Evolutionary conservation across 1,140 invertebrate genomes (phyloP), one percentile per base, ranked within the genome.

Genomic region (Ptiloglossa arizonensis): DNA sequence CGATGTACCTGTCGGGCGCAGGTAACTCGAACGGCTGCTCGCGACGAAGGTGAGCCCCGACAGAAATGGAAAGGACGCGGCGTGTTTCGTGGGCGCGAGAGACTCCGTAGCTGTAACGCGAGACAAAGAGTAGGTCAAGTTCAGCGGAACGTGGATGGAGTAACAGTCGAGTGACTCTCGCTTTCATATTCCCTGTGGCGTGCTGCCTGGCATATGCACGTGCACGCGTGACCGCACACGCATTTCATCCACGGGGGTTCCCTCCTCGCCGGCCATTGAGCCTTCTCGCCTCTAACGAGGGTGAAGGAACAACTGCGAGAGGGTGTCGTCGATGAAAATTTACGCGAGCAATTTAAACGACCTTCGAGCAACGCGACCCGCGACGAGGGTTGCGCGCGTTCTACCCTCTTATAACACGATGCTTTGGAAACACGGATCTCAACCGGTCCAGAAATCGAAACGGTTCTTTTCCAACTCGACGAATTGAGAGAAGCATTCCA

Each of bases 91-190:
- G 24, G 63, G 54, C 35, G 24, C 41, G 50, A 81, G 52, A 50
- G 64, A 46, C 46, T 46, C 48, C 48, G 44, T 6, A 41, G 27
- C 19, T 48, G 48, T 64, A 57, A 78, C 66, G 46, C 70, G 35
- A 44, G 63, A 82, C 79, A 82, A 85, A 86, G 80, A 86, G 84
- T 87, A 63, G 87, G 87, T 89, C 87, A 89, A 89, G 87, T 89
- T 88, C 82, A 89, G 41, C 77, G 44, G 59, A 78, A 85, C 72
- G 72, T 87, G 82, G 77, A 76, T 86, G 81, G 75, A 84, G 77
- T 79, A 87, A 88, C 62, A 81, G 71, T 68, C 29, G 22, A 83
- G 63, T 68, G 54, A 86, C 82, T 86, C 75, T 86, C 80, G 63
- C 79, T 87, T 86, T 88, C 82, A 78, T 87, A 81, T 88, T 86